These are phyloP conservation scores for Neoarius graeffei DNA, from an alignment of 2,113 vertebrate species.

Conservation along the genomic window DNA sequence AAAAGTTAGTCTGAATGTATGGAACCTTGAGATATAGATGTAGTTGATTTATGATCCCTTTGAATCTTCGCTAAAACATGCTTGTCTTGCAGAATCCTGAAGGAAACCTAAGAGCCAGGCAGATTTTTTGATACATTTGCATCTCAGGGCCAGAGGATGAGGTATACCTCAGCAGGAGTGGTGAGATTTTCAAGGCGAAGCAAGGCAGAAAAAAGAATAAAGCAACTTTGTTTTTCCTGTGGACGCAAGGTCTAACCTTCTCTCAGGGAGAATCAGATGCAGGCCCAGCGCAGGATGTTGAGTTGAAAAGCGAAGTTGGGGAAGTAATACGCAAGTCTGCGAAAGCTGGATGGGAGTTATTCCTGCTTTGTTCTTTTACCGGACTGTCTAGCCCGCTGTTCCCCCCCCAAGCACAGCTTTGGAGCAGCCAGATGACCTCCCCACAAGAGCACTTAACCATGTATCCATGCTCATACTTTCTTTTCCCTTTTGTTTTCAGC, in stretches of 20 bases:
- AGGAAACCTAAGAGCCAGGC: conserved; percentile 30
- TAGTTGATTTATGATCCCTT: conserved; percentile 47
- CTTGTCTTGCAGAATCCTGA: conserved; percentile 39
- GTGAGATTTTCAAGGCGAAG: conserved; percentile 12
- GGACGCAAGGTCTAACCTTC: conserved; percentile 32
- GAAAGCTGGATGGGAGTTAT: conserved; percentile 15
- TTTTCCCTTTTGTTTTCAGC: background rate
- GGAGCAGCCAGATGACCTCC: background rate
- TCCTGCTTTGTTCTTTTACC: conserved; percentile 39
- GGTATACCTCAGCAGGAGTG: conserved; percentile 6
- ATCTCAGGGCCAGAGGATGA: conserved; percentile 23
- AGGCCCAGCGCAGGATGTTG: conserved; percentile 21
- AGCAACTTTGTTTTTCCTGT: conserved; percentile 32
- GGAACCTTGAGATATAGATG: background rate
- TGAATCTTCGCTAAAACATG: conserved; percentile 3
- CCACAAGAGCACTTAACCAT: background rate
- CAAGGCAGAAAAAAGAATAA: conserved; percentile 30
- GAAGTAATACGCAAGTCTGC: conserved; percentile 6
- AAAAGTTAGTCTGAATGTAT: conserved; percentile 35
- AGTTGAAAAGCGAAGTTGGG: conserved; percentile 2
- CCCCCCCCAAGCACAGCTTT: conserved; percentile 15
- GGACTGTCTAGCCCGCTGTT: background rate
- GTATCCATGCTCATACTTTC: background rate
- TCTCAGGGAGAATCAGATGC: conserved; percentile 40
- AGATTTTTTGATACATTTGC: conserved; percentile 27